These are phyloP conservation scores for Hyles lineata DNA, from an alignment of 2,888 invertebrate genomes.

Conservation along the genomic window DNA sequence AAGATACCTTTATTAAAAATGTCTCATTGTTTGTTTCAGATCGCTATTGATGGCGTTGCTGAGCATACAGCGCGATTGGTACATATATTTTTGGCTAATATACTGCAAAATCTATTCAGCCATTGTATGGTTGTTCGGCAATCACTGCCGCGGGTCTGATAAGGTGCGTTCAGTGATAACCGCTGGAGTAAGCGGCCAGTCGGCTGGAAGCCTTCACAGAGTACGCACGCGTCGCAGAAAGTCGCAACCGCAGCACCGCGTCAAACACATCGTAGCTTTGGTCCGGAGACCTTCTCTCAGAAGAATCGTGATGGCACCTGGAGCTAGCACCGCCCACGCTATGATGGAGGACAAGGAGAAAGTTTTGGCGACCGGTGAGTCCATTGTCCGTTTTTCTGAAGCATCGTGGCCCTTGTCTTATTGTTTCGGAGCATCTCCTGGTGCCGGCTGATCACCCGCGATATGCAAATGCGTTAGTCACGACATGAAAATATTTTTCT, in stretches of 20 bases:
- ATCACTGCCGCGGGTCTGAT: slow-evolving; percentile 80
- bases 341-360: slow-evolving; percentile 84
- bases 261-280: slow-evolving; percentile 75
- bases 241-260: slow-evolving; percentile 65
- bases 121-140: slow-evolving; percentile 77
- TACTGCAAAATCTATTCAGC: slow-evolving; percentile 78
- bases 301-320: slow-evolving; percentile 84
- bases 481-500: slow-evolving; percentile 43
- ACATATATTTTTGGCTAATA: slow-evolving; percentile 73
- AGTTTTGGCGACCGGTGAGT: slow-evolving; percentile 68
- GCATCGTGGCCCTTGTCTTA: slow-evolving; percentile 3
- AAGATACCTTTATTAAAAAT: not conserved
- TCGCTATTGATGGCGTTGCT: slow-evolving; percentile 80
- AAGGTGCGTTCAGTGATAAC: slow-evolving; percentile 80
- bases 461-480: slow-evolving; percentile 42
- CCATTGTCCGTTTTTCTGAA: slow-evolving; percentile 26
- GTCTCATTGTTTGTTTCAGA: slow-evolving; percentile 63
- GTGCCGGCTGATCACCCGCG: not conserved
- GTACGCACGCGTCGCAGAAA: slow-evolving; percentile 79
- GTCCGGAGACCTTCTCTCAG: slow-evolving; percentile 76
- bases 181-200: slow-evolving; percentile 72
- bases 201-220: slow-evolving; percentile 74
- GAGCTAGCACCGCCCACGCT: slow-evolving; percentile 81
- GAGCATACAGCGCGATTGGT: slow-evolving; percentile 74
- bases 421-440: slow-evolving; percentile 2